Percentiles rank a stretch among this genome's conserved stretches.
Evolutionary conservation across 2,113 vertebrate genomes (phyloP).

Genomic region (Parus major): DNA sequence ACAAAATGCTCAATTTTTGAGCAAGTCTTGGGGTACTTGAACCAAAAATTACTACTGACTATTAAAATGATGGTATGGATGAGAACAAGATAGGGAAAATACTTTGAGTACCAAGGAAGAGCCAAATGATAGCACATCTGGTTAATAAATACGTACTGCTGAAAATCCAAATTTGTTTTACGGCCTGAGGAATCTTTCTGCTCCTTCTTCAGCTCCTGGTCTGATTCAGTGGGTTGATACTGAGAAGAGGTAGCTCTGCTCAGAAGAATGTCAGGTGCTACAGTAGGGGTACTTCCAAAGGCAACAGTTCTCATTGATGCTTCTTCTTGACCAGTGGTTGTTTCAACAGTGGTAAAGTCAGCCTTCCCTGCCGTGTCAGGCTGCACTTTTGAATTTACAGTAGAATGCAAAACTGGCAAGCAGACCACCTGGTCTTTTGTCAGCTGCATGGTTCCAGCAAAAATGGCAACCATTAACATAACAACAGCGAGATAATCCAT

Average conservation of each 20-base stretch:
- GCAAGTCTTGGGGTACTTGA: conserved; percentile 98
- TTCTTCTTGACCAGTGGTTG: conserved; percentile 62
- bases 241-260: conserved; percentile 70
- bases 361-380: conserved; percentile 47
- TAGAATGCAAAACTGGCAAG: conserved; percentile 87
- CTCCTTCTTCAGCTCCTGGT: conserved; percentile 69
- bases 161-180: conserved; percentile 95
- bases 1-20: conserved; percentile 99
- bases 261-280: conserved; percentile 76
- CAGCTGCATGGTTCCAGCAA: conserved; percentile 98
- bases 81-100: conserved; percentile 97
- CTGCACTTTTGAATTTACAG: conserved; percentile 76
- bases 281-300: conserved; percentile 72
- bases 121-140: conserved; percentile 99
- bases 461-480: conserved; percentile 98
- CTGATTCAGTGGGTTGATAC: conserved; percentile 66
- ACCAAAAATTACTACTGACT: conserved; percentile 99
- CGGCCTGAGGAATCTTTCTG: conserved; percentile 82
- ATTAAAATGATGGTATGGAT: conserved; percentile 97
- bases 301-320: conserved; percentile 63
- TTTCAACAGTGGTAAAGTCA: conserved; percentile 66
- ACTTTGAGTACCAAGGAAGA: conserved; percentile 98
- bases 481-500: conserved; percentile 98
- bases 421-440: conserved; percentile 99
- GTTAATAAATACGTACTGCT: conserved; percentile 99